Conservation (phyloP, 2,113 vertebrate species). For the Callorhinus ursinus region DNA sequence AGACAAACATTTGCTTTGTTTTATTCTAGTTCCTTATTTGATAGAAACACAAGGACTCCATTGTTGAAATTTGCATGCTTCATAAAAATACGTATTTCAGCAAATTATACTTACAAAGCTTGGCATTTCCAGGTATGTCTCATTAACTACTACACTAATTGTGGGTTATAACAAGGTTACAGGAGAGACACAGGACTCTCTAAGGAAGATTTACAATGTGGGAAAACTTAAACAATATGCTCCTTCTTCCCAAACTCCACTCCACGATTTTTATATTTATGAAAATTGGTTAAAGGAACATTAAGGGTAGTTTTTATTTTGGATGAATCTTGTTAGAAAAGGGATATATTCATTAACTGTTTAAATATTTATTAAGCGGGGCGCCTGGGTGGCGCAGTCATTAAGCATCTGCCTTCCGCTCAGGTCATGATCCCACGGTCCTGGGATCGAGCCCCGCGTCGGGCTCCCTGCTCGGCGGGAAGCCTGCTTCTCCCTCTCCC, state of each 20-base stretch:
- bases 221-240: background rate
- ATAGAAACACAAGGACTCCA: slow-evolving; percentile 31
- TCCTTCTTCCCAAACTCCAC: background rate
- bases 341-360: background rate
- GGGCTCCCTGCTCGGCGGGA: too few relatives aligned
- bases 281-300: background rate
- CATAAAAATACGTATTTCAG: slow-evolving; percentile 67
- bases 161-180: background rate
- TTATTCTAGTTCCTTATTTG: slow-evolving; percentile 50
- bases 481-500: too few relatives aligned
- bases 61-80: slow-evolving; percentile 71
- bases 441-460: too few relatives aligned
- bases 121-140: slow-evolving; percentile 3
- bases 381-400: too few relatives aligned
- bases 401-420: too few relatives aligned
- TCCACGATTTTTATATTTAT: background rate
- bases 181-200: background rate
- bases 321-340: background rate
- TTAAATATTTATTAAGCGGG: background rate
- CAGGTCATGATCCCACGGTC: too few relatives aligned
- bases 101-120: slow-evolving; percentile 74
- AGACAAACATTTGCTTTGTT: background rate
- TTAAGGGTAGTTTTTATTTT: background rate
- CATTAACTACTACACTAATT: background rate
- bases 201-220: background rate